Conservation (phyloP, 1,140 invertebrate species). For the Scylla paramamosain region DNA sequence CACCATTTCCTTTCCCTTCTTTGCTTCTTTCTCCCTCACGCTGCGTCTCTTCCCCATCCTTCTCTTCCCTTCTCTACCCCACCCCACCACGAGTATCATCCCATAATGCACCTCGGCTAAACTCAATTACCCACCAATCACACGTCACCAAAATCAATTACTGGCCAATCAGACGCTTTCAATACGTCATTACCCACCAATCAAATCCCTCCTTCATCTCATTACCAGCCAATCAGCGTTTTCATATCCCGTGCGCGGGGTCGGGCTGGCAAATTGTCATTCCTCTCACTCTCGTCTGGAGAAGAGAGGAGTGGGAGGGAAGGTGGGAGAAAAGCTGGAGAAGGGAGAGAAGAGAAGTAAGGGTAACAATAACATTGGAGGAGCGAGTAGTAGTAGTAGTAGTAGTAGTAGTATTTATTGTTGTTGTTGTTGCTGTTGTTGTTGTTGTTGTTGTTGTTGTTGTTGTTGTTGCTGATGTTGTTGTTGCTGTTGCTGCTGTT, state of each 20-base stretch:
- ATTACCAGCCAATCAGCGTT: conserved; percentile 77
- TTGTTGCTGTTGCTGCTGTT: no score
- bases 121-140: conserved; percentile 77
- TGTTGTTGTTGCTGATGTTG: no score
- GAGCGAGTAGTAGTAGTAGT: background rate
- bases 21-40: conserved; percentile 24
- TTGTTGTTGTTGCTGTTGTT: background rate
- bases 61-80: background rate
- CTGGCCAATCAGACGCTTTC: conserved; percentile 77
- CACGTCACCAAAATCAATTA: conserved; percentile 78
- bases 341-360: background rate
- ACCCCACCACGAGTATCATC: conserved; percentile 48
- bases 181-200: conserved; percentile 78
- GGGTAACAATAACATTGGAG: background rate
- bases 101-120: conserved; percentile 77
- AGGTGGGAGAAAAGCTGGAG: background rate
- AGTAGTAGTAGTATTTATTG: background rate
- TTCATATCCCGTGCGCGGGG: conserved; percentile 71
- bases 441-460: no score
- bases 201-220: conserved; percentile 78
- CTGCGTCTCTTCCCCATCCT: background rate
- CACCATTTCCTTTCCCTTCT: background rate
- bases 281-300: conserved; percentile 41
- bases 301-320: conserved; percentile 23
- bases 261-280: conserved; percentile 66